Conservation (phyloP, 1,140 invertebrate genomes). For the Platorchestia sp. region DNA sequence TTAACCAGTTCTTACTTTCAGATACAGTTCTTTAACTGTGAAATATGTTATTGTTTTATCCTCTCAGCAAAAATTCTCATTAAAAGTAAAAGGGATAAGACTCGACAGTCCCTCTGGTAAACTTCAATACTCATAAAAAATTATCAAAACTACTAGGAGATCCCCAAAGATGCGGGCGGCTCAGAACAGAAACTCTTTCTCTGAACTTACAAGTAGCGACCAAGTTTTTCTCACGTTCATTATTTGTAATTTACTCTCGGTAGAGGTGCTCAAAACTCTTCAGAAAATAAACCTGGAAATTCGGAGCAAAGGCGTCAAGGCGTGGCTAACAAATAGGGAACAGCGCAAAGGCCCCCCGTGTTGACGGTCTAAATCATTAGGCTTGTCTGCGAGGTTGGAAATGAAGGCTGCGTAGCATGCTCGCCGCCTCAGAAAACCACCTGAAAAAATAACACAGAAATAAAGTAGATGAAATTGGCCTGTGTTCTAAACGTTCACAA, state of each 20-base stretch:
- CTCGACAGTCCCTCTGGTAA: too few relatives aligned
- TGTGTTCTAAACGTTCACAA: too few relatives aligned
- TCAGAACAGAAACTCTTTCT: neutral
- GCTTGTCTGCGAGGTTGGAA: neutral
- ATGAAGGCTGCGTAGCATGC: neutral
- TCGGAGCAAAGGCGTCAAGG: neutral
- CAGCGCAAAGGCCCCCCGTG: neutral
- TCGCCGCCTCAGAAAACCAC: neutral
- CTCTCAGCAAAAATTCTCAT: too few relatives aligned
- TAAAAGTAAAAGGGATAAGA: too few relatives aligned
- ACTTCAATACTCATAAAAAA: too few relatives aligned
- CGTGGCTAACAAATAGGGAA: neutral
- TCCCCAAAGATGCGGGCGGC: neutral
- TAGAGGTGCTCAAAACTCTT: neutral
- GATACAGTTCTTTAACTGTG: too few relatives aligned
- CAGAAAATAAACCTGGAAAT: neutral
- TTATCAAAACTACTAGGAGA: neutral
- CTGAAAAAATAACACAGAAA: too few relatives aligned
- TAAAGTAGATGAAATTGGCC: too few relatives aligned
- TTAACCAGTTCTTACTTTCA: too few relatives aligned
- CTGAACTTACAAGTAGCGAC: neutral
- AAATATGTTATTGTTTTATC: too few relatives aligned
- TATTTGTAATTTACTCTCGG: neutral
- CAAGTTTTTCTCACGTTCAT: neutral
- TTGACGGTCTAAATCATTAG: constrained; percentile 8